Evolutionary conservation across 2,797 vertebrate genomes (phyloP), one percentile per base, ranked within the genome.

Genomic region (Hemibagrus guttatus): DNA sequence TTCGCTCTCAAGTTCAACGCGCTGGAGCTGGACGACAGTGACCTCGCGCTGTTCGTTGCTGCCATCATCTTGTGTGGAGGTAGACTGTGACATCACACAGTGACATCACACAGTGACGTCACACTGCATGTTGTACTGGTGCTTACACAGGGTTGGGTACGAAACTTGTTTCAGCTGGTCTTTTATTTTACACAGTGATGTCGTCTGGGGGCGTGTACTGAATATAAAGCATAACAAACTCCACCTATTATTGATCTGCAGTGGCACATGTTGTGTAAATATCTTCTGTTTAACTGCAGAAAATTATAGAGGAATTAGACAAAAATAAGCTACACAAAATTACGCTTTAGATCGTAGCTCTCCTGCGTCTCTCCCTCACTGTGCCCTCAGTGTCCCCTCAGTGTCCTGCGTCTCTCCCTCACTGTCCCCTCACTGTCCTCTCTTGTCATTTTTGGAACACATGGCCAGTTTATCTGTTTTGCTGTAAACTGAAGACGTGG

Each of bases 21-120:
- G 1, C 91, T 97, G 87, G 96, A 96, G 82, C 91, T 97, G 90
- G 97, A 97, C 17, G 97, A 97, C 84, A 97, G 96, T 97, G 68
- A 71, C 68, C 68, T 71, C 9, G 68, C 68, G 11, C 35, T 71
- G 19, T 71, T 71, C 16, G 96, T 97, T 85, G 97, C 97, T 42
- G 96, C 96, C 86, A 96, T 97, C 75, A 97, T 97, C 85, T 96
- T 96, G 89, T 97, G 97, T 59, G 97, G 97, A 94, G 97, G 97
- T 97, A 75, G 19, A 9, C 35, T 71, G 19, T 21, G 68, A 71
- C 9, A 42, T 35, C 23, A 63, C 26, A 12, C 26, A 19, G 17
- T 58, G 59, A 17, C 16, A 56, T 59, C 58, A 54, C 52, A 54
- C 52, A 9, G 52, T 54, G 52, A 68, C 64, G 7, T 35, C 64